Evolutionary conservation across 92 coral and sea anemone genomes (phyloP).

Genomic region (Blastomussa wellsi): DNA sequence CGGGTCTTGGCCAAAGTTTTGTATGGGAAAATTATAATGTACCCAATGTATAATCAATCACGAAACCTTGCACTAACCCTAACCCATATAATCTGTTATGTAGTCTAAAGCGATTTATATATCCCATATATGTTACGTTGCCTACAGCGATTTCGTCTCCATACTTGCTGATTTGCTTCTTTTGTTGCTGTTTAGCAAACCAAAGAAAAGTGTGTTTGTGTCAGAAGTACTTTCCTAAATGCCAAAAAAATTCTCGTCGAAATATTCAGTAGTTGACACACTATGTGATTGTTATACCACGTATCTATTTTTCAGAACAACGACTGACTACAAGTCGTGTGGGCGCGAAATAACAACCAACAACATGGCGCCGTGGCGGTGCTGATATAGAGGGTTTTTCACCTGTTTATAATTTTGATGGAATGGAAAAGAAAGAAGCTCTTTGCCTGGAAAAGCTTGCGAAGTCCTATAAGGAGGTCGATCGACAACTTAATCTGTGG

Average conservation of each 20-base stretch:
- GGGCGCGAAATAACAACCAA: neutral
- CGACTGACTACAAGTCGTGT: neutral
- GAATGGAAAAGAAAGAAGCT: conserved; percentile 33
- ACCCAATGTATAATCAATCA: too few relatives aligned
- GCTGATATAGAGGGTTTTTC: neutral
- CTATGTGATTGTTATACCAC: neutral
- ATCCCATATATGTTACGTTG: too few relatives aligned
- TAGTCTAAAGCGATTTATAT: too few relatives aligned
- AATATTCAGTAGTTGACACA: neutral
- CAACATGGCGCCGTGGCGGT: neutral
- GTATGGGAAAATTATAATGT: too few relatives aligned
- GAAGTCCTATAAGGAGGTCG: conserved; percentile 61
- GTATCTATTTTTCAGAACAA: neutral
- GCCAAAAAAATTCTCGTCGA: neutral
- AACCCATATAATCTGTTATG: too few relatives aligned
- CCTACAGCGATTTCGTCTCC: too few relatives aligned
- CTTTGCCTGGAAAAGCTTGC: conserved; percentile 61
- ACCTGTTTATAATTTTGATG: neutral
- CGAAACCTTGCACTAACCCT: too few relatives aligned
- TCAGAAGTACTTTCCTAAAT: neutral
- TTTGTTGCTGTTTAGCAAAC: too few relatives aligned
- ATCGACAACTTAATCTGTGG: conserved; percentile 47
- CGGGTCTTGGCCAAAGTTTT: too few relatives aligned
- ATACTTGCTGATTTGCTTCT: too few relatives aligned
- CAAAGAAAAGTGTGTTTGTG: too few relatives aligned